Evolutionary conservation across 2,888 invertebrate genomes (phyloP).

Genomic region (Spicauda simplicius): DNA sequence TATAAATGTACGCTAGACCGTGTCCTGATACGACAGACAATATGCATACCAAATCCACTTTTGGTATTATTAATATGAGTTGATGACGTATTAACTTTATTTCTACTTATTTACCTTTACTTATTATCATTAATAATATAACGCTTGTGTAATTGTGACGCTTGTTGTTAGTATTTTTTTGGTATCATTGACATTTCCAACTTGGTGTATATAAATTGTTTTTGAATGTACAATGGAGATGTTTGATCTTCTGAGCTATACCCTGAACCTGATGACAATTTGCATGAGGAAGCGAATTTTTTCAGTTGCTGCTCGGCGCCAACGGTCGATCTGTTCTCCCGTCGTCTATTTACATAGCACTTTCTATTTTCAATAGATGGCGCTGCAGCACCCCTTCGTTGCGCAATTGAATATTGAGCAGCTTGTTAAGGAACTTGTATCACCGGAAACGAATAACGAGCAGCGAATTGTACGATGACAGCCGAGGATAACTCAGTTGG

Average conservation of each 20-base stretch:
- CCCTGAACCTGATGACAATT: conserved; percentile 47
- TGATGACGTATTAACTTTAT: no score
- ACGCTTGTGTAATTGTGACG: no score
- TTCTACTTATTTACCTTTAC: no score
- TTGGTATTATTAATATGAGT: no score
- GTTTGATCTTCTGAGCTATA: not conserved
- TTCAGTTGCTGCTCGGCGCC: conserved; percentile 45
- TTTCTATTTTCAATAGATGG: conserved; percentile 77
- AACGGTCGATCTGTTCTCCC: conserved; percentile 52
- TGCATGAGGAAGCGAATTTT: conserved; percentile 61
- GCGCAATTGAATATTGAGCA: conserved; percentile 52
- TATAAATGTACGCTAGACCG: no score
- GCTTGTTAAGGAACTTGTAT: conserved; percentile 42
- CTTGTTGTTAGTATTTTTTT: no score
- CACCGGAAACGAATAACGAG: conserved; percentile 16
- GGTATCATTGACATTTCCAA: no score
- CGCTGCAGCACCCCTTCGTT: conserved; percentile 51
- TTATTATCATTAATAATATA: no score
- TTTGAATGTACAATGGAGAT: no score
- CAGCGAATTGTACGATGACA: not conserved
- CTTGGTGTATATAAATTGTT: no score
- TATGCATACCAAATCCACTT: no score
- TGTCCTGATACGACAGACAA: conserved; percentile 7
- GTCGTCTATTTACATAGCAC: conserved; percentile 69
- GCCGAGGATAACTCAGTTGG: not conserved